Evolutionary conservation across 2,888 invertebrate genomes (phyloP).

Genomic region (Sympetrum striolatum): DNA sequence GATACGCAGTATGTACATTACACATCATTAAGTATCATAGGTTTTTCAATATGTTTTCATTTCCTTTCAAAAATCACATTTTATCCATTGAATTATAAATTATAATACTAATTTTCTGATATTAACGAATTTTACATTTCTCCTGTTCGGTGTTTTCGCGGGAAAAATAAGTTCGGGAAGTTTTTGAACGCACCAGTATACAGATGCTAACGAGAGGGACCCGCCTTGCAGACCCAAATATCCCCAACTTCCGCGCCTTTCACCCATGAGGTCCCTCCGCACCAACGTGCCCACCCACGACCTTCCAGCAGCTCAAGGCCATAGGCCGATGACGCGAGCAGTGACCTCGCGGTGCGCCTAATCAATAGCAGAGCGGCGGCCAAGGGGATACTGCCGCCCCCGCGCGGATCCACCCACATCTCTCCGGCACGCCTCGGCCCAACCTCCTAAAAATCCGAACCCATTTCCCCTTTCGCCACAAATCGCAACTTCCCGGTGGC

Average conservation of each 20-base stretch:
- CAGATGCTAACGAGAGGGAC: neutral
- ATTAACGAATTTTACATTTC: too few relatives aligned
- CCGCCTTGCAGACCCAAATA: neutral
- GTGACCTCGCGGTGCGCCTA: slow-evolving; percentile 42
- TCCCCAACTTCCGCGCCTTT: neutral
- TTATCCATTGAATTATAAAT: too few relatives aligned
- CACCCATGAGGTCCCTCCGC: neutral
- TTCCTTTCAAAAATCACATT: too few relatives aligned
- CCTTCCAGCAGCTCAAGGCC: slow-evolving; percentile 40
- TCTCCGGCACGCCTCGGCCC: neutral
- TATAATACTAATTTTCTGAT: too few relatives aligned
- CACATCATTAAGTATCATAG: too few relatives aligned
- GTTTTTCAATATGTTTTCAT: too few relatives aligned
- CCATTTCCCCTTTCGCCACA: neutral
- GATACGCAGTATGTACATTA: too few relatives aligned
- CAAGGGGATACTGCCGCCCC: neutral
- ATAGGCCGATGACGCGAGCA: slow-evolving; percentile 44
- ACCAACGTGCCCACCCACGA: slow-evolving; percentile 13
- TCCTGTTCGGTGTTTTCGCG: too few relatives aligned
- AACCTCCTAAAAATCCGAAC: neutral
- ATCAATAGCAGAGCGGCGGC: slow-evolving; percentile 28
- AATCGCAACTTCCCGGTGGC: neutral
- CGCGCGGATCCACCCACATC: neutral
- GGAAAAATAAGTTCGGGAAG: too few relatives aligned
- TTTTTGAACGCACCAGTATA: too few relatives aligned